Percentiles rank a stretch among this genome's conserved stretches.
Evolutionary conservation across 2,797 vertebrate genomes (phyloP).

Genomic region (Scolopax bukidnonensis): DNA sequence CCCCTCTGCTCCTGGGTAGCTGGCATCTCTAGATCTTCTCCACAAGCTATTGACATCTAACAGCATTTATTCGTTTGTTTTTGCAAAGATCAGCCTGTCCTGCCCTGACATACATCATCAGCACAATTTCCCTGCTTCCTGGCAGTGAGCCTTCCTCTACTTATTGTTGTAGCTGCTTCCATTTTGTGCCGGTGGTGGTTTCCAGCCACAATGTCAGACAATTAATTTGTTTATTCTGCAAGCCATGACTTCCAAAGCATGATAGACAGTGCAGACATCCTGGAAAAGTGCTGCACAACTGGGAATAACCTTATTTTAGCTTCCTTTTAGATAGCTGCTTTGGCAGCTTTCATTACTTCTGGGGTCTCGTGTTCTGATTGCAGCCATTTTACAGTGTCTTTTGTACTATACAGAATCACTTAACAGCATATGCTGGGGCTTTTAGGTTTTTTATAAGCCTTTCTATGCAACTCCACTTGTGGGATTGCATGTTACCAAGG

Average conservation of each 20-base stretch:
- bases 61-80: background rate
- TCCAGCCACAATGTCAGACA: slow-evolving; percentile 32
- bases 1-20: background rate
- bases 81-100: background rate
- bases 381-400: slow-evolving; percentile 22
- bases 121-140: slow-evolving; percentile 22
- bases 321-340: slow-evolving; percentile 35
- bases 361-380: background rate
- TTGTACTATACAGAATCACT: background rate
- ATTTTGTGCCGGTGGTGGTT: slow-evolving; percentile 45
- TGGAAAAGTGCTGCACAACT: slow-evolving; percentile 12
- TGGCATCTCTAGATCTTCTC: background rate
- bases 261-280: slow-evolving; percentile 50
- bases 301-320: background rate
- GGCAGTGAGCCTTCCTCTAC: background rate
- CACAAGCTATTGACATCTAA: background rate
- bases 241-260: background rate
- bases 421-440: background rate
- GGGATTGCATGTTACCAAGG: background rate
- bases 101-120: background rate
- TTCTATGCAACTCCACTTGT: background rate
- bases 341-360: background rate
- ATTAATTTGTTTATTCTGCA: slow-evolving; percentile 62
- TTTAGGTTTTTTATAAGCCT: background rate
- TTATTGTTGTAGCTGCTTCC: slow-evolving; percentile 50